A percentile compares a stretch with the other conserved stretches of the same genome.
These are phyloP conservation scores for Phania funesta DNA, from an alignment of 2,888 invertebrate species.

Conservation along the genomic window DNA sequence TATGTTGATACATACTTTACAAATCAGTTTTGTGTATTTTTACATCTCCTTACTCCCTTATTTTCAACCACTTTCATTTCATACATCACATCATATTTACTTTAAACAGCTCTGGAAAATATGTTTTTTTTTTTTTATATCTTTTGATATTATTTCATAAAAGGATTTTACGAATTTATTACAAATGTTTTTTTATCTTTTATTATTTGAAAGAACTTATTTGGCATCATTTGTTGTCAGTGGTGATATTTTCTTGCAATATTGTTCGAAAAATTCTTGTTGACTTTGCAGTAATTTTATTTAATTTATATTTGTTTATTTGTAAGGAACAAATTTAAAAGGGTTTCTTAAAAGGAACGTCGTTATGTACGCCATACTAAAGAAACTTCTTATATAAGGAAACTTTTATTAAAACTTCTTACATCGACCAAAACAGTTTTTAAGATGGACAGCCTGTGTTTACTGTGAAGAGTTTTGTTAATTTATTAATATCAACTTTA, in stretches of 20 bases:
- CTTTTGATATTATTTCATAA: neutral
- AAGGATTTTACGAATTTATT: constrained; percentile 6
- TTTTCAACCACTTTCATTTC: constrained; percentile 12
- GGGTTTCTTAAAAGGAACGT: too few relatives aligned
- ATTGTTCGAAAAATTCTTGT: constrained; percentile 3
- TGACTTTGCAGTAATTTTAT: neutral
- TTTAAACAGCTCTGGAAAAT: neutral
- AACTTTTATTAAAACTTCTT: too few relatives aligned
- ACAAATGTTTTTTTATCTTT: constrained; percentile 38
- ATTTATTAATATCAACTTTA: too few relatives aligned
- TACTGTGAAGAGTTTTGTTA: too few relatives aligned
- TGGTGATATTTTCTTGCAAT: constrained; percentile 38
- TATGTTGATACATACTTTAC: neutral
- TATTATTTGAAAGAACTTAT: constrained; percentile 30
- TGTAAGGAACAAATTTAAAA: too few relatives aligned
- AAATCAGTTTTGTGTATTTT: neutral
- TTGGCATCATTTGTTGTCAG: constrained; percentile 31
- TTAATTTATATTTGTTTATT: neutral
- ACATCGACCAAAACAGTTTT: too few relatives aligned
- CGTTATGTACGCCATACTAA: too few relatives aligned
- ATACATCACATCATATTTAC: constrained; percentile 23
- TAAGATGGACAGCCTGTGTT: too few relatives aligned
- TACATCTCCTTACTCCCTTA: neutral
- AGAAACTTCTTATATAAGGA: too few relatives aligned
- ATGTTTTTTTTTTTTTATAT: neutral